Conservation (phyloP, 2,888 invertebrate genomes). For the Drosophila colorata region DNA sequence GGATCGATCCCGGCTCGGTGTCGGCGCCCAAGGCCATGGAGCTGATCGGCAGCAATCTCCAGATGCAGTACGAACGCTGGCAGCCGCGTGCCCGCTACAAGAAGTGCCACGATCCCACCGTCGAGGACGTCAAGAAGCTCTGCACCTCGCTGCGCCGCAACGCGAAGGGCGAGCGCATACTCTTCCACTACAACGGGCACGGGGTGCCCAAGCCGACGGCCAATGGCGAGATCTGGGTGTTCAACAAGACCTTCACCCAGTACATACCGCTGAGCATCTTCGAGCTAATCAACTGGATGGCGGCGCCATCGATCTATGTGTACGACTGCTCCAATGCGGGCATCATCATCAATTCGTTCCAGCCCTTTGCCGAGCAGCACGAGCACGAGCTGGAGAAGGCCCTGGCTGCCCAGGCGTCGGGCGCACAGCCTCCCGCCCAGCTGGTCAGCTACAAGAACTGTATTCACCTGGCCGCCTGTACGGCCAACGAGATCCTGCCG, state of each 20-base stretch:
- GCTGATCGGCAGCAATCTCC: slow-evolving; percentile 94
- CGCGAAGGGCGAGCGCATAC: slow-evolving; percentile 98
- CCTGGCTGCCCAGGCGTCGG: slow-evolving; percentile 55
- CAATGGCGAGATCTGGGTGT: slow-evolving; percentile 99
- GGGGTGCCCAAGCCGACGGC: slow-evolving; percentile 99
- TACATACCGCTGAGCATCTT: slow-evolving; percentile 99
- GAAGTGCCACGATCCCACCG: slow-evolving; percentile 98
- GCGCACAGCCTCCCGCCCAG: slow-evolving; percentile 25
- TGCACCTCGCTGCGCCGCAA: slow-evolving; percentile 97
- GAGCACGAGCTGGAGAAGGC: slow-evolving; percentile 90
- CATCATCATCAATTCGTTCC: slow-evolving; percentile 96
- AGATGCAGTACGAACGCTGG: slow-evolving; percentile 99
- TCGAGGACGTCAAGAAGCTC: slow-evolving; percentile 98
- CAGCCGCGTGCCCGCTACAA: slow-evolving; percentile 99
- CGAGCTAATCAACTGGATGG: slow-evolving; percentile 99
- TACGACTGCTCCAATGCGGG: slow-evolving; percentile 99
- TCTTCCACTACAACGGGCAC: slow-evolving; percentile 99
- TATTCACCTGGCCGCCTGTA: slow-evolving; percentile 98
- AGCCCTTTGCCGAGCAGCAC: slow-evolving; percentile 95
- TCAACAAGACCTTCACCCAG: slow-evolving; percentile 99
- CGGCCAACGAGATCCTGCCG: slow-evolving; percentile 96
- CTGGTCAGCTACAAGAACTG: slow-evolving; percentile 91
- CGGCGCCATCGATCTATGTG: slow-evolving; percentile 99
- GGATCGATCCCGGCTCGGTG: slow-evolving; percentile 97
- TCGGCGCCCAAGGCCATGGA: slow-evolving; percentile 97